phyloP scores from a whole-genome alignment of 2,888 invertebrate genomes.

The Hypsopygia costalis region DNA sequence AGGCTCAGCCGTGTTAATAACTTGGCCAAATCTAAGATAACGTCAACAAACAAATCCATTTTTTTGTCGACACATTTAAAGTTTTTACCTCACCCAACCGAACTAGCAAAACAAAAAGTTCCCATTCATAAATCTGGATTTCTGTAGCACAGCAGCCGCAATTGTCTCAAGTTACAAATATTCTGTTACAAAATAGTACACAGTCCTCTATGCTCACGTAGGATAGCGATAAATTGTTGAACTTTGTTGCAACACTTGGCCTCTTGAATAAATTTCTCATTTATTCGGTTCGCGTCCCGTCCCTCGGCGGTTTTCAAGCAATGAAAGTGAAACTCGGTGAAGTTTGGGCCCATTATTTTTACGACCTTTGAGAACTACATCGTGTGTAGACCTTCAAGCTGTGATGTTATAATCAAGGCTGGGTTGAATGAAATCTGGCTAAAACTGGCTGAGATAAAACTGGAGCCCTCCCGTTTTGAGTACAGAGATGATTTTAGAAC shows the following conservation, averaged over 20 bases:
- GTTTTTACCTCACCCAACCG: background rate
- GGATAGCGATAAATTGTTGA: constrained; percentile 32
- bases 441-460: too few species aligned
- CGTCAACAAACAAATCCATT: too few species aligned
- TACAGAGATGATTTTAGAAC: too few species aligned
- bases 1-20: too few species aligned
- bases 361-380: constrained; percentile 8
- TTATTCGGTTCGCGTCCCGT: constrained; percentile 26
- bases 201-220: constrained; percentile 16
- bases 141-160: background rate
- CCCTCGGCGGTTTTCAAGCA: constrained; percentile 16
- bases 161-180: background rate
- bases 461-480: too few species aligned
- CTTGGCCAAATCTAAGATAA: too few species aligned
- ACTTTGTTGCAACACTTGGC: constrained; percentile 33
- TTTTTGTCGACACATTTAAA: too few species aligned
- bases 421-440: background rate
- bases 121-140: background rate
- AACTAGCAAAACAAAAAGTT: background rate
- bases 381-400: background rate
- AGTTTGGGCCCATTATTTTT: constrained; percentile 18
- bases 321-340: constrained; percentile 23
- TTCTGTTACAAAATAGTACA: constrained; percentile 5
- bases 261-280: constrained; percentile 45
- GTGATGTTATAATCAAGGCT: background rate